Percentiles rank a stretch among this genome's conserved stretches.
Evolutionary conservation across 2,113 vertebrate species (phyloP).

Genomic region (Bufo bufo): DNA sequence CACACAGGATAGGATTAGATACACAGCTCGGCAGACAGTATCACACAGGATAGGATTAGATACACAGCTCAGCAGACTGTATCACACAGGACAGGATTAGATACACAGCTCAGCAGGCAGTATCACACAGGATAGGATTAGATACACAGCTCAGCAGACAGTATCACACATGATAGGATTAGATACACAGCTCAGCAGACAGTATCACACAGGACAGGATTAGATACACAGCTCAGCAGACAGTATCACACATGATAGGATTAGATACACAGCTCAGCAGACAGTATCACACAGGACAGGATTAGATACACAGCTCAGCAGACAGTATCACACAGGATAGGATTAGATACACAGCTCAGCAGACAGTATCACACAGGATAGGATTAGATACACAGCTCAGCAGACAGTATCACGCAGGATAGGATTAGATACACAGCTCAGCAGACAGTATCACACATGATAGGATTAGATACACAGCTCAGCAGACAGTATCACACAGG

Average conservation of each 20-base stretch:
- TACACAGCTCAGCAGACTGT: neutral
- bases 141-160: neutral
- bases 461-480: neutral
- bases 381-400: constrained; percentile 3
- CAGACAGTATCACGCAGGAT: neutral
- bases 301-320: neutral
- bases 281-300: neutral
- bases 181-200: neutral
- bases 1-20: neutral
- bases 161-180: neutral
- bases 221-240: neutral
- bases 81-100: neutral
- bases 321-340: neutral
- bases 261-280: neutral
- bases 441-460: neutral
- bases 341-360: neutral
- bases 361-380: neutral
- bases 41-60: neutral
- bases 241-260: neutral
- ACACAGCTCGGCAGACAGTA: neutral
- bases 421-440: neutral
- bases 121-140: neutral
- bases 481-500: neutral
- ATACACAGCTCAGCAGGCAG: neutral
- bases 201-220: neutral